Base-by-base conservation (phyloP, 2,888 invertebrate genomes). In the Octodonta nipae region DNA sequence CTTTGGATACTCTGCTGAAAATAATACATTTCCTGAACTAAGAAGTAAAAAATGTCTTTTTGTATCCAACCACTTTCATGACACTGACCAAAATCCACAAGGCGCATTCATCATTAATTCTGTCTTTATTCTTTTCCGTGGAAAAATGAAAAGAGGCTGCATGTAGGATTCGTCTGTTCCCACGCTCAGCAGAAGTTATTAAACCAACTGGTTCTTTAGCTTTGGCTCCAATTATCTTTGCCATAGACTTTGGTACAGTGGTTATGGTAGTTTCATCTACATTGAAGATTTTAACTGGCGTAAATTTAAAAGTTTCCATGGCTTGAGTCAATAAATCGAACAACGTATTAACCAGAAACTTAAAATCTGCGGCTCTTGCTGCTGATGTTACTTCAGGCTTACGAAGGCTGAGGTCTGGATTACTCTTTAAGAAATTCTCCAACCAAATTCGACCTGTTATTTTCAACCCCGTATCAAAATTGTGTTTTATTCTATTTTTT, bases 51-150 rank as follows among this genome's bases (percentile, higher is more conserved):
- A n/a, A n/a, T n/a, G n/a, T n/a, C n/a, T n/a, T n/a, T n/a, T n/a
- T n/a, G n/a, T n/a, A n/a, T n/a, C n/a, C n/a, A n/a, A n/a, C 41
- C 36, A 29, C 32, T 34, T 16, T 41, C 41, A 28, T 41, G 34
- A 13, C 39, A 41, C 15, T 10, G 35, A 37, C 22, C 13, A 41
- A 11, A 35, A 41, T 26, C 37, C 40, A 15, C 32, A 15, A 17
- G 37, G 34, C 14, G 39, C 36, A 32, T 37, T 28, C 31, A 30
- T 35, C 29, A 34, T 32, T 14, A 33, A 16, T 34, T 37, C 36
- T 28, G 27, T 31, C 26, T 34, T 35, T 15, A 37, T 20, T 20
- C 37, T 14, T 22, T 34, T 37, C 7, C 42, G 32, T 20, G 40
- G 37, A 26, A 41, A 41, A 10, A 41, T 30, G 32, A 41, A 35